Percentiles rank a stretch among this genome's conserved stretches.
phyloP scores from a whole-genome alignment of 2,888 invertebrate genomes.

The Agonopterix arenella region DNA sequence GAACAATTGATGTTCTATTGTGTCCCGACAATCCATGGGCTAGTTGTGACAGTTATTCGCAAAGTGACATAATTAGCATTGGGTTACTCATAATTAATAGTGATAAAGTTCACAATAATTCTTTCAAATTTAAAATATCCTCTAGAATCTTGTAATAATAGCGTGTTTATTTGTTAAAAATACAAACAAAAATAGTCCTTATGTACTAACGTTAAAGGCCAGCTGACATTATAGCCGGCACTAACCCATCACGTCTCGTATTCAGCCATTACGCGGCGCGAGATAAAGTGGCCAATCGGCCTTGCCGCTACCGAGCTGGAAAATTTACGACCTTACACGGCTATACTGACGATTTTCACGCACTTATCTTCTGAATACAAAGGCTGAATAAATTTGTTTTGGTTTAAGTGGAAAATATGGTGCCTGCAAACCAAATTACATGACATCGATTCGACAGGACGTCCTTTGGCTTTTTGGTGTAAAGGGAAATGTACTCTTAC shows the following conservation, averaged over 20 bases:
- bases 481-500: neutral
- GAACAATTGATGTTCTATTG: no score
- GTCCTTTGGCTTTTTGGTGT: neutral
- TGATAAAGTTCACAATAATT: no score
- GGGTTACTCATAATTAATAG: no score
- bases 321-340: constrained; percentile 1
- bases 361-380: neutral
- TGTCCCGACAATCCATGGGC: no score
- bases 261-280: constrained; percentile 5
- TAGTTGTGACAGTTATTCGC: no score
- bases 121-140: no score
- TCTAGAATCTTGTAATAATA: no score
- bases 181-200: neutral
- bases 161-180: no score
- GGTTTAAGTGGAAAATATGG: neutral
- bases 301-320: constrained; percentile 3
- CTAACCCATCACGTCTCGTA: neutral
- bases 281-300: constrained; percentile 9
- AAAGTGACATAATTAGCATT: no score
- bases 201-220: neutral
- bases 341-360: neutral
- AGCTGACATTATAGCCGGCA: neutral
- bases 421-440: neutral
- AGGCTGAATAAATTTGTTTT: neutral
- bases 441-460: no score